Base-by-base conservation (phyloP, 2,113 vertebrate genomes). In the Sisor rabdophorus region DNA sequence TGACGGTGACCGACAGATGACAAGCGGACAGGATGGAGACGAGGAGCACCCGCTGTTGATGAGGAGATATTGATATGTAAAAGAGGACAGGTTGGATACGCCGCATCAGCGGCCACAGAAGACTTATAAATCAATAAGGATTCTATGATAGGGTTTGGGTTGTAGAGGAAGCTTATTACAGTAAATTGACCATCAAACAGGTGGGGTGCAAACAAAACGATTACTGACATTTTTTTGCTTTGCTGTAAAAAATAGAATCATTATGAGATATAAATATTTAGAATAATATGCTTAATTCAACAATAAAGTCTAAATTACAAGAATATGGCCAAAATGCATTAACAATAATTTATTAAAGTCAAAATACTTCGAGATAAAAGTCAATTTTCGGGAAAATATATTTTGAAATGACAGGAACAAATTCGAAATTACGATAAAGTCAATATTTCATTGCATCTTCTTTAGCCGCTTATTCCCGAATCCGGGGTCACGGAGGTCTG, bases 1-100 rank as follows among this genome's bases (percentile, higher is more conserved):
- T 36, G 71, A 65, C 59, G 19, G 59, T 73, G 61, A 79, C 40
- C 32, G 73, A 55, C 47, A 64, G 73, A 55, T 55, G 73, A 65
- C 50, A 53, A 53, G 60, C 24, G 50, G 73, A 65, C 52, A 32
- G 40, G 11, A n/a, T 10, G n/a, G 58, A 72, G 16, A 77, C 53
- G n/a, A 69, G n/a, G 40, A 71, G 67, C 36, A 20, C 24, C 12
- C n/a, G 4, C 4, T 20, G 19, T 26, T 63, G 58, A 60, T 22
- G 15, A 22, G 32, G 50, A 65, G 60, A 53, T 28, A 65, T 13
- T 55, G 60, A 75, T 22, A 44, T 75, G 40, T 55, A 47, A 40
- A 48, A 48, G 60, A 65, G 26, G 73, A 55, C 60, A 26, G 50
- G 50, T n/a, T 44, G 73, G 48, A 48, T 32, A 16, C 3, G 50